Percentiles rank a stretch among this genome's conserved stretches.
phyloP scores from a whole-genome alignment of 2,113 vertebrate species.

The Capra hircus region DNA sequence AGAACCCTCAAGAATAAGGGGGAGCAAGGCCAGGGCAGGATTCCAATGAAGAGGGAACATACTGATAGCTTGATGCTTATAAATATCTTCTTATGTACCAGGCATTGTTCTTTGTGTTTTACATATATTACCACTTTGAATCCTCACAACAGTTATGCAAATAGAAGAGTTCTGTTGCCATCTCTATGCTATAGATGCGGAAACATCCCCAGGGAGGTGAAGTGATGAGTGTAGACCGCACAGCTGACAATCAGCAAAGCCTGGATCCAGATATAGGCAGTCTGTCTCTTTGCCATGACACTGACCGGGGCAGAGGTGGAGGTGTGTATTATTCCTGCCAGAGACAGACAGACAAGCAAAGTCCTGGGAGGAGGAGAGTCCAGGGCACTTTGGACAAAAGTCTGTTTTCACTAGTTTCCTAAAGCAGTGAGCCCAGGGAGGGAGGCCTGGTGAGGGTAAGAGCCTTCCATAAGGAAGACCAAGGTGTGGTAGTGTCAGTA shows the following conservation, averaged over 20 bases:
- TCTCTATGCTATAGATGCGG: not conserved
- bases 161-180: not conserved
- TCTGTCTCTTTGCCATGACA: not conserved
- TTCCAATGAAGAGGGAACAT: not conserved
- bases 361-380: not conserved
- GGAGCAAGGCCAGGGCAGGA: not conserved
- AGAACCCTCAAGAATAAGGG: not conserved
- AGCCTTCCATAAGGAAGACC: not conserved
- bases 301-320: not conserved
- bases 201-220: not conserved
- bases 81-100: not conserved
- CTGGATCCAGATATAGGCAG: not conserved
- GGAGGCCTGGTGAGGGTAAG: not conserved
- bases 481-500: not conserved
- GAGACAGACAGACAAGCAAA: not conserved
- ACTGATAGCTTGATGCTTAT: not conserved
- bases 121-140: not conserved
- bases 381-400: not conserved
- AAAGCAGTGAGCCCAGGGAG: not conserved
- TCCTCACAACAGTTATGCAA: not conserved
- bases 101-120: not conserved
- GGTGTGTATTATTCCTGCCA: not conserved
- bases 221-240: not conserved
- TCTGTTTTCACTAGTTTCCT: not conserved
- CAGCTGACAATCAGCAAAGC: not conserved